A percentile compares a stretch with the other conserved stretches of the same genome.
Evolutionary conservation across 2,888 invertebrate species (phyloP).

Genomic region (Melitaea athalia): DNA sequence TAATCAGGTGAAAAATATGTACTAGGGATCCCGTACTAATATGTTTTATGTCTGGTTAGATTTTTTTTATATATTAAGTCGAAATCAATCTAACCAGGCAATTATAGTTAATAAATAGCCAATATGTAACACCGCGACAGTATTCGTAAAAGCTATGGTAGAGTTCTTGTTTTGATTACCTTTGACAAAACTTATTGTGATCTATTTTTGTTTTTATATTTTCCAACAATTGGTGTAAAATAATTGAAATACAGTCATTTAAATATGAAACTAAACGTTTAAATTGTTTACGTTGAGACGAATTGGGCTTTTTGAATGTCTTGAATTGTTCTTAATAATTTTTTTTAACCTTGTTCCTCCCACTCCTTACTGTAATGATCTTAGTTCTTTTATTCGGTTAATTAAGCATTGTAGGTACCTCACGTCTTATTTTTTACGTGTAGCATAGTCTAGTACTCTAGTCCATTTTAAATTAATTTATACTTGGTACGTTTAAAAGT

Average conservation of each 20-base stretch:
- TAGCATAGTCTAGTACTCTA: too few relatives aligned
- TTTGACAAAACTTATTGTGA: too few relatives aligned
- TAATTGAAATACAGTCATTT: too few relatives aligned
- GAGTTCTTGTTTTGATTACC: too few relatives aligned
- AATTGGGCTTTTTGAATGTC: neutral
- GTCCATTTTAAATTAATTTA: neutral
- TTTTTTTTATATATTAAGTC: neutral
- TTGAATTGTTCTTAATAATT: neutral
- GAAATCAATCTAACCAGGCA: neutral
- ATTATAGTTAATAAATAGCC: neutral
- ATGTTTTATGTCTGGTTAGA: too few relatives aligned
- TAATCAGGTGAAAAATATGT: too few relatives aligned
- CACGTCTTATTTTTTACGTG: neutral
- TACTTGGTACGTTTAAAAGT: neutral
- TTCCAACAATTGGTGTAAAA: too few relatives aligned
- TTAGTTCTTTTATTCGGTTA: neutral
- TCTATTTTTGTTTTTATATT: too few relatives aligned
- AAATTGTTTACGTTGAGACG: neutral
- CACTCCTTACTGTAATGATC: neutral
- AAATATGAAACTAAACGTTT: neutral
- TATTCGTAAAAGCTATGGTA: too few relatives aligned
- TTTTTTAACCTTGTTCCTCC: slow-evolving; percentile 1
- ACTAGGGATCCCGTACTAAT: too few relatives aligned
- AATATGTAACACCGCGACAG: too few relatives aligned
- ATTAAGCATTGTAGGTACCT: neutral